These are phyloP conservation scores for Netelia melanura DNA, from an alignment of 2,888 invertebrate genomes.

Conservation along the genomic window DNA sequence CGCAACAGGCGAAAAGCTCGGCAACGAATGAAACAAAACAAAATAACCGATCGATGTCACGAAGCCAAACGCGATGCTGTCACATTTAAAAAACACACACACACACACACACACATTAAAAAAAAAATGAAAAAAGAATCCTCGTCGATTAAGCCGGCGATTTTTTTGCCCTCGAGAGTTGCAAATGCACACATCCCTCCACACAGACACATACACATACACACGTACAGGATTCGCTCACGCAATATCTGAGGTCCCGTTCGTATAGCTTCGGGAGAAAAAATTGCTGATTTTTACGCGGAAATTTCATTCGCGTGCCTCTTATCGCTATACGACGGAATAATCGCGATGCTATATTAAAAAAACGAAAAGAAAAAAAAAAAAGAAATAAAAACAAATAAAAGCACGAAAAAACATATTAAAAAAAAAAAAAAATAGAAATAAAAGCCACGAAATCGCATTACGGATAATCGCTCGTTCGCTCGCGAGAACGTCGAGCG, in stretches of 20 bases:
- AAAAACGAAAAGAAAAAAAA: constrained; percentile 7
- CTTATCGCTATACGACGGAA: constrained; percentile 34
- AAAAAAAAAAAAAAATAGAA: constrained; percentile 5
- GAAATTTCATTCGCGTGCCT: constrained; percentile 39
- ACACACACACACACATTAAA: background rate
- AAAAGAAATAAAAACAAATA: background rate
- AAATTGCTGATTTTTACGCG: constrained; percentile 8
- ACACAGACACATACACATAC: background rate
- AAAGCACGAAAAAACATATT: background rate
- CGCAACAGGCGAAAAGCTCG: constrained; percentile 31
- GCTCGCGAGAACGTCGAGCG: constrained; percentile 3
- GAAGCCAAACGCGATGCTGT: constrained; percentile 2
- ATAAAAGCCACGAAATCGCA: constrained; percentile 37
- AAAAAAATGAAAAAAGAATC: background rate
- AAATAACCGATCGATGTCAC: constrained; percentile 27
- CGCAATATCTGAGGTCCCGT: constrained; percentile 28
- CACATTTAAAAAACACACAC: background rate
- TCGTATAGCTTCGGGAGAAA: constrained; percentile 2
- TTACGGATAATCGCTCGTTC: constrained; percentile 46
- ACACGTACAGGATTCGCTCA: constrained; percentile 18
- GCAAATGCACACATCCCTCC: background rate
- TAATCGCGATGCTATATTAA: constrained; percentile 1
- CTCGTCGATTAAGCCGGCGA: background rate
- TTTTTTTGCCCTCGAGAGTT: constrained; percentile 1
- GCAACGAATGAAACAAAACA: constrained; percentile 4